Evolutionary conservation across 2,888 invertebrate species (phyloP), one percentile per base, ranked within the genome.

Genomic region (Sesia apiformis): DNA sequence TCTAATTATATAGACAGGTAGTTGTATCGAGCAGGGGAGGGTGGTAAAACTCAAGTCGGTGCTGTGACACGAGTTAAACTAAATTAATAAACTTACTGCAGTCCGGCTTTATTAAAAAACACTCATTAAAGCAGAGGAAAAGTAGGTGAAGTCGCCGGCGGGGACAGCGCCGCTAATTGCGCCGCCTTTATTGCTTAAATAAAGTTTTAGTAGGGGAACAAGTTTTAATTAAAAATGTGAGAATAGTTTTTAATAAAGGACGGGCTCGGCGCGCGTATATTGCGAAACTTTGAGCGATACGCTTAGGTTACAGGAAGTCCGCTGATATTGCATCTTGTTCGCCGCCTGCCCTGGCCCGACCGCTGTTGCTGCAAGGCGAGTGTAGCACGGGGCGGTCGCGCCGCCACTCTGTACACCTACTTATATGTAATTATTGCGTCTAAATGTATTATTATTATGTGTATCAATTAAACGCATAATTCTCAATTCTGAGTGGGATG

Each of bases 201-300:
- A 89, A 89, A 88, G 87, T 89, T 89, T 88, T 86, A 88, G 88
- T 84, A 82, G 80, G 81, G 82, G 84, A 87, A 86, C 85, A 88
- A 89, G 88, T 88, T 89, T 89, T 88, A 89, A 88, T 89, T 89
- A 89, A 89, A 89, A 89, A 88, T 88, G 88, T 85, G 85, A 87
- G 84, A 88, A 89, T 89, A 89, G 89, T 89, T 88, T 89, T 88
- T 89, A 89, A 88, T 88, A 88, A 88, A 87, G 85, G 86, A 84
- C 83, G 78, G 81, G 78, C 84, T 81, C 72, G 75, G 78, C 72
- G 81, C 83, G 83, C 88, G 86, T 84, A 88, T 88, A 89, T 89
- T 89, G 87, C 88, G 72, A 88, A 89, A 89, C 86, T 89, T 88
- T 86, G 82, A 84, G 82, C 85, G 81, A 88, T 86, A 84, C 81